Evolutionary conservation across 2,113 vertebrate genomes (phyloP), one percentile per base, ranked within the genome.

Genomic region (Poeciliopsis turrubarensis): DNA sequence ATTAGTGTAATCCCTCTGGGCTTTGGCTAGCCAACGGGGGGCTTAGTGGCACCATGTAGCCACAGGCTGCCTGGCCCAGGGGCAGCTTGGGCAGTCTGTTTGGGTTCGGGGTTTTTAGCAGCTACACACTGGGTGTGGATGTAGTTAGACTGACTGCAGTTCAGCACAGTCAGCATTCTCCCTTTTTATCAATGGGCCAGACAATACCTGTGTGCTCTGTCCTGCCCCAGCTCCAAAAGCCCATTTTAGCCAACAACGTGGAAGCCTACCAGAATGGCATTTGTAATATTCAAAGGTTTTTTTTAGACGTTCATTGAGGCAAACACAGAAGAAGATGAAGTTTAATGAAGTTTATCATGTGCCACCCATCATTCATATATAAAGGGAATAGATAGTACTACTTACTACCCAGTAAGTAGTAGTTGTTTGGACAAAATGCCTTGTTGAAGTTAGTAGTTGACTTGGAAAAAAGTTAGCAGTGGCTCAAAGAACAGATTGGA

Each of bases 111-210:
- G 68, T 76, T 61, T 65, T 67, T 73, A 34, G 69, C 64, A 72
- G 82, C 77, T 67, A 65, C 75, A 71, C 71, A 89, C 86, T 78
- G 86, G 86, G 90, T 76, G 60, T 84, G 78, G 70, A 84, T 70
- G 76, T 29, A 12, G 32, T 87, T 78, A 63, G 75, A 82, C 85
- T 84, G 86, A 85, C 83, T 41, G 61, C 41, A 29, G 76, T 88
- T 85, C 77, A 86, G 89, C 85, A 64, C 37, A 72, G 81, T 92
- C 90, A 92, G 91, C 91, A 85, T 82, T 91, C 79, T 86, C 68
- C 63, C 65, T 66, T 86, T 88, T 90, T 84, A 86, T 89, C 86
- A 87, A 86, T 84, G 80, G 73, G 47, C n/a, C 71, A 65, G 70
- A 85, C 82, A 92, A 87, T 81, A 78, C 60, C 73, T 60, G 74